Evolutionary conservation across 2,113 vertebrate species (phyloP).

Genomic region (Delphinapterus leucas): DNA sequence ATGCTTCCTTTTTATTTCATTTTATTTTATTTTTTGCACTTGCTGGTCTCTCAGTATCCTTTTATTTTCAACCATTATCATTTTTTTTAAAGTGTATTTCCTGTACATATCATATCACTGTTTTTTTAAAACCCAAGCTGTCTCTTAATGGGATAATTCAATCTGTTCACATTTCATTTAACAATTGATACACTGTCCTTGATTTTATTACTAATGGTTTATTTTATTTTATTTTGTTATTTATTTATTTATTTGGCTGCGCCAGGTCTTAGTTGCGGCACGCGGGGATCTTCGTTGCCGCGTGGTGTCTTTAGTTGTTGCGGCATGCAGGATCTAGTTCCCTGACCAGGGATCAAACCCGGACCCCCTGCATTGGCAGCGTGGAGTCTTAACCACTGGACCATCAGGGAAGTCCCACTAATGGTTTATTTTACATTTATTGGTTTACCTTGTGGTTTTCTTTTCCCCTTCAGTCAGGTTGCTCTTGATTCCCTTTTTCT

Average conservation of each 20-base stretch:
- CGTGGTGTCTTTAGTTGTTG: no score
- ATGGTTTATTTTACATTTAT: no score
- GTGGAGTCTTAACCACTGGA: no score
- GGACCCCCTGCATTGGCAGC: no score
- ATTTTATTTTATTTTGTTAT: neutral
- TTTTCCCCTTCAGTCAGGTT: neutral
- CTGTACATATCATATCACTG: neutral
- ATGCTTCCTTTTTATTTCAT: neutral
- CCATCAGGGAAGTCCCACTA: no score
- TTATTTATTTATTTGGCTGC: no score
- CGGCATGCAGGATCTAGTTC: no score
- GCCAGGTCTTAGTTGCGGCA: no score
- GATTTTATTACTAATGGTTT: neutral
- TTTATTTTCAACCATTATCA: neutral
- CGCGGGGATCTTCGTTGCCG: no score
- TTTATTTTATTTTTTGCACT: neutral
- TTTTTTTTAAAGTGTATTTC: neutral
- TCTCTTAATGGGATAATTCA: neutral
- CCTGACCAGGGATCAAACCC: no score
- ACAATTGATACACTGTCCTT: neutral
- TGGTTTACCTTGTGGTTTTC: neutral
- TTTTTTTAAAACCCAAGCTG: neutral
- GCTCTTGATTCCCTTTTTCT: neutral
- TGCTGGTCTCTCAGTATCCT: neutral
- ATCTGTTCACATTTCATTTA: neutral